phyloP scores from a whole-genome alignment of 2,888 invertebrate species.

The Zaprionus lineosus region DNA sequence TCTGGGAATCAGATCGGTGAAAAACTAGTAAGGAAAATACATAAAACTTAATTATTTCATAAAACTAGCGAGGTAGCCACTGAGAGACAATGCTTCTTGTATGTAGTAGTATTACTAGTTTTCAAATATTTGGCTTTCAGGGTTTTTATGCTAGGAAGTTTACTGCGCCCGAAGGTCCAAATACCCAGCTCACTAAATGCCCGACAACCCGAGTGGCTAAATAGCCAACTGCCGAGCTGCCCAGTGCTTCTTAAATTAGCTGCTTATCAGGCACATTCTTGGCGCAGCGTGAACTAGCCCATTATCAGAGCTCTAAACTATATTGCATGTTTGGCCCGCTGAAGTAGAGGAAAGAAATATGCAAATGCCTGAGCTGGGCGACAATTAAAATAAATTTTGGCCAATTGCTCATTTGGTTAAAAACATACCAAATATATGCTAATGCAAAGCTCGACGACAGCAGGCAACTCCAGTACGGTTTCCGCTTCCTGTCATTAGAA shows the following conservation, averaged over 20 bases:
- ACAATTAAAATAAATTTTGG: slow-evolving; percentile 75
- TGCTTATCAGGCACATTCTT: slow-evolving; percentile 71
- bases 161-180: slow-evolving; percentile 48
- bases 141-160: slow-evolving; percentile 70
- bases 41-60: slow-evolving; percentile 78
- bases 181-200: slow-evolving; percentile 33
- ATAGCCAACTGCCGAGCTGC: neutral
- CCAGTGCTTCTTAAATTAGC: slow-evolving; percentile 65
- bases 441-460: slow-evolving; percentile 49
- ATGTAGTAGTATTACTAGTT: slow-evolving; percentile 47
- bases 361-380: slow-evolving; percentile 51
- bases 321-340: slow-evolving; percentile 50
- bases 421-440: slow-evolving; percentile 65
- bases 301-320: slow-evolving; percentile 49
- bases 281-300: slow-evolving; percentile 68
- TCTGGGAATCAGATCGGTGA: slow-evolving; percentile 49
- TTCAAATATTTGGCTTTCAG: slow-evolving; percentile 29
- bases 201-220: slow-evolving; percentile 3
- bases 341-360: slow-evolving; percentile 30
- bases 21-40: slow-evolving; percentile 74
- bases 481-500: slow-evolving; percentile 70
- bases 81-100: slow-evolving; percentile 33
- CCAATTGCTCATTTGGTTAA: slow-evolving; percentile 77
- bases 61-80: slow-evolving; percentile 53
- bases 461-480: slow-evolving; percentile 48